phyloP scores from a whole-genome alignment of 2,888 invertebrate genomes.

The Mellilla xanthometata region DNA sequence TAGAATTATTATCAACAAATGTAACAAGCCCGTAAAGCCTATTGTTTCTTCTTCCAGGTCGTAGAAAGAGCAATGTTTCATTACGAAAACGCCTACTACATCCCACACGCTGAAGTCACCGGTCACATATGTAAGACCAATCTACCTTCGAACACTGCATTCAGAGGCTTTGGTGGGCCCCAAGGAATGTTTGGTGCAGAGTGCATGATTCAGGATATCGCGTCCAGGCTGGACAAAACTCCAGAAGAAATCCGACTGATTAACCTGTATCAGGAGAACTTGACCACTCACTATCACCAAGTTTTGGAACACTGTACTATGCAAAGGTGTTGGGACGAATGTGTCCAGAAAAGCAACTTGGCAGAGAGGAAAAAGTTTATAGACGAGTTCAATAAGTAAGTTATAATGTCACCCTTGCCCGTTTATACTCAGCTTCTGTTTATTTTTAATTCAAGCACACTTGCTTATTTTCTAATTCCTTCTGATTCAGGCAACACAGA shows the following conservation, averaged over 20 bases:
- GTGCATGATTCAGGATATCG: slow-evolving; percentile 89
- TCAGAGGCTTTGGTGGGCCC: slow-evolving; percentile 95
- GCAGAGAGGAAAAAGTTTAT: slow-evolving; percentile 81
- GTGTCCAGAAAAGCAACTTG: slow-evolving; percentile 86
- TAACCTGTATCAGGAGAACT: slow-evolving; percentile 92
- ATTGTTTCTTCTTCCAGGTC: slow-evolving; percentile 81
- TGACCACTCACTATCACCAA: slow-evolving; percentile 90
- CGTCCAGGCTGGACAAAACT: slow-evolving; percentile 85
- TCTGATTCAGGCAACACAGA: slow-evolving; percentile 85
- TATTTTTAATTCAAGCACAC: slow-evolving; percentile 18
- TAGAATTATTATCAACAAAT: too few relatives aligned
- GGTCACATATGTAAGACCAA: slow-evolving; percentile 94
- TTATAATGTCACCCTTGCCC: slow-evolving; percentile 15
- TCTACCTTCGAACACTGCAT: slow-evolving; percentile 95
- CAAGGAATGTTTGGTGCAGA: slow-evolving; percentile 95
- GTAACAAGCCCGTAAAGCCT: too few relatives aligned
- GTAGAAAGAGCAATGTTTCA: slow-evolving; percentile 92
- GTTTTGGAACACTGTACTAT: slow-evolving; percentile 87
- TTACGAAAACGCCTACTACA: slow-evolving; percentile 91
- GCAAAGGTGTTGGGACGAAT: slow-evolving; percentile 90
- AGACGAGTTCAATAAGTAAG: slow-evolving; percentile 87
- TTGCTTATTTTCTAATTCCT: not conserved
- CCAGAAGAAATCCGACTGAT: slow-evolving; percentile 84
- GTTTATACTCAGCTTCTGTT: too few relatives aligned
- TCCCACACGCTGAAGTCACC: slow-evolving; percentile 87